Percentiles rank a stretch among this genome's conserved stretches.
Evolutionary conservation across 2,113 vertebrate genomes (phyloP).

Genomic region (Pelodiscus sinensis): DNA sequence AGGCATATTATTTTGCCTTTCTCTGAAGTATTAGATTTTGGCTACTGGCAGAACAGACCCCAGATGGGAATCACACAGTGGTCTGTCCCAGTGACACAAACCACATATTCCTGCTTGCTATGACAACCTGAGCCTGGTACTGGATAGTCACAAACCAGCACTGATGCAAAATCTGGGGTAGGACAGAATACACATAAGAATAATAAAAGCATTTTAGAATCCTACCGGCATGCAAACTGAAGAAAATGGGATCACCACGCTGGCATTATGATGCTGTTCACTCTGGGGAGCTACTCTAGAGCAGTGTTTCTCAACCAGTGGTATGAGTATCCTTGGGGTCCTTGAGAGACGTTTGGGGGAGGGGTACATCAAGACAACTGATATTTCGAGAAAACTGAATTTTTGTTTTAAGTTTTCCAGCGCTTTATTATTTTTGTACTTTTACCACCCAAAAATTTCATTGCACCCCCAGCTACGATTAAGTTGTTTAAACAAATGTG

Average conservation of each 20-base stretch:
- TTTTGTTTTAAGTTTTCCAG: too few relatives aligned
- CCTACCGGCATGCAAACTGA: neutral
- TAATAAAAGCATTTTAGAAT: accelerated
- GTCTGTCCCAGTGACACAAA: neutral
- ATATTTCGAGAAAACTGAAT: too few relatives aligned
- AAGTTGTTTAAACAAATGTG: too few relatives aligned
- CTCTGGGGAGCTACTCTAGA: neutral
- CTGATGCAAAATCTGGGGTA: neutral
- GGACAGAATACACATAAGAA: accelerated
- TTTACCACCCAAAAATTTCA: too few relatives aligned
- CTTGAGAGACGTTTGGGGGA: too few relatives aligned
- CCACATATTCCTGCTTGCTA: neutral
- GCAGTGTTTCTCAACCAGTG: too few relatives aligned
- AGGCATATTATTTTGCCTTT: too few relatives aligned
- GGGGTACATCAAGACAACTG: too few relatives aligned
- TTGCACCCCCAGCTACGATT: too few relatives aligned
- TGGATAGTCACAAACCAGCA: neutral
- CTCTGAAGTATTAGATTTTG: neutral
- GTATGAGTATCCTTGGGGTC: too few relatives aligned
- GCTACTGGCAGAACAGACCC: neutral
- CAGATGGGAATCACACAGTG: neutral
- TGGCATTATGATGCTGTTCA: neutral
- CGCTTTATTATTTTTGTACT: too few relatives aligned
- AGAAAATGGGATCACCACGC: neutral
- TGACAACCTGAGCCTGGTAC: neutral